Conservation (phyloP, 1,140 invertebrate genomes). For the Octopus bimaculoides region DNA sequence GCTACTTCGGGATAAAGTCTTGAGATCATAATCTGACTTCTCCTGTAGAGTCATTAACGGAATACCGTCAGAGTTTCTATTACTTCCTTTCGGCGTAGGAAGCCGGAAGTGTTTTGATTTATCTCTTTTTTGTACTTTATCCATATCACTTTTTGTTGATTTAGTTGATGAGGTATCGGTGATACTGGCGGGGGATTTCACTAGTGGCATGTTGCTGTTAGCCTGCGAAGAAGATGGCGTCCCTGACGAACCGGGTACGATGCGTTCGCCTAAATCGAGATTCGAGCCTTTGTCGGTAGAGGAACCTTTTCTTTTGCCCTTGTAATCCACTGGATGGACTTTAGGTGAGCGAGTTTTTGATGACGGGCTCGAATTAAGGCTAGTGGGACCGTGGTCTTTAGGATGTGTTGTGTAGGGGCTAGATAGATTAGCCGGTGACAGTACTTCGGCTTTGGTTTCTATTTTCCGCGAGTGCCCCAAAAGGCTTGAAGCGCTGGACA, state of each 20-base stretch:
- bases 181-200: background rate
- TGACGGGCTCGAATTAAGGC: slow-evolving; percentile 43
- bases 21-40: slow-evolving; percentile 10
- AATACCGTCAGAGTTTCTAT: background rate
- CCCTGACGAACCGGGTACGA: slow-evolving; percentile 13
- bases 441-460: slow-evolving; percentile 34
- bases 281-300: slow-evolving; percentile 19
- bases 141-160: background rate
- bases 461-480: slow-evolving; percentile 21
- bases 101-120: slow-evolving; percentile 9
- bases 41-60: slow-evolving; percentile 10
- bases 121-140: background rate
- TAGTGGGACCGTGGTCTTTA: slow-evolving; percentile 31
- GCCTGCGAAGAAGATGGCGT: slow-evolving; percentile 17
- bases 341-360: slow-evolving; percentile 40
- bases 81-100: slow-evolving; percentile 3
- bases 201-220: background rate
- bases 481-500: slow-evolving; percentile 34
- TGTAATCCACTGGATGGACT: slow-evolving; percentile 35
- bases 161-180: slow-evolving; percentile 9
- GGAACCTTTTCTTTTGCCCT: slow-evolving; percentile 19
- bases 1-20: slow-evolving; percentile 15
- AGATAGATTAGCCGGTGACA: slow-evolving; percentile 27
- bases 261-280: slow-evolving; percentile 9
- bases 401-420: slow-evolving; percentile 32